These are phyloP conservation scores for Trypoxylon attenuatum DNA, from an alignment of 2,888 invertebrate genomes.

Conservation along the genomic window DNA sequence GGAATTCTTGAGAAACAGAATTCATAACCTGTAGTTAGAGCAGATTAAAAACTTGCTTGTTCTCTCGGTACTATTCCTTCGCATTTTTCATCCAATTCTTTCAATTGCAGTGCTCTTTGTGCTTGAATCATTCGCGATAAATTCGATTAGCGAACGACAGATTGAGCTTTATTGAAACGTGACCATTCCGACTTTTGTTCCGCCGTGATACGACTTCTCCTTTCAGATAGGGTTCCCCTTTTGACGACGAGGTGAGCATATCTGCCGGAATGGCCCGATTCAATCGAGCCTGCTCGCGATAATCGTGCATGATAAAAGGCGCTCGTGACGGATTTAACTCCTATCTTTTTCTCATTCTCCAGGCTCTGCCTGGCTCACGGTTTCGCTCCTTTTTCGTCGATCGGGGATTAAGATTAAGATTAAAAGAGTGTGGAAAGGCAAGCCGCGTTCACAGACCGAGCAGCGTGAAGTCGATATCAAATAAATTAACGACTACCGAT, in stretches of 20 bases:
- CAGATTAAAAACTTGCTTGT: too few species aligned
- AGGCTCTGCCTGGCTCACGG: background rate
- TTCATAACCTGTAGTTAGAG: too few species aligned
- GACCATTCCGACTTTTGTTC: conserved; percentile 44
- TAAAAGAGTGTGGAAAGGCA: conserved; percentile 8
- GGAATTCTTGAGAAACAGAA: too few species aligned
- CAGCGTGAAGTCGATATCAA: conserved; percentile 17
- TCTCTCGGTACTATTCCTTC: too few species aligned
- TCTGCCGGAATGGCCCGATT: conserved; percentile 25
- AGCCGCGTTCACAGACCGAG: conserved; percentile 8
- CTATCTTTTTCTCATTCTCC: conserved; percentile 4
- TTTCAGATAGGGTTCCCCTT: background rate
- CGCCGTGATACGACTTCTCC: conserved; percentile 34
- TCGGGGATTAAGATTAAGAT: conserved; percentile 14
- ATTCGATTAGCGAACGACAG: conserved; percentile 56
- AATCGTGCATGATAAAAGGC: conserved; percentile 36
- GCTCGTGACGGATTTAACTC: conserved; percentile 26
- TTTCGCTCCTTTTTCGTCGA: background rate
- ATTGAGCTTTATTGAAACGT: conserved; percentile 52
- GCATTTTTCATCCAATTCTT: too few species aligned
- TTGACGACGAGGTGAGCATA: conserved; percentile 25
- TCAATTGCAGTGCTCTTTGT: too few species aligned
- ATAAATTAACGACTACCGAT: conserved; percentile 22
- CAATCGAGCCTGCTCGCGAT: conserved; percentile 41
- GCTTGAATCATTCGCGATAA: too few species aligned